Evolutionary conservation across 2,113 vertebrate genomes (phyloP).

Genomic region (Larimichthys polyactis): DNA sequence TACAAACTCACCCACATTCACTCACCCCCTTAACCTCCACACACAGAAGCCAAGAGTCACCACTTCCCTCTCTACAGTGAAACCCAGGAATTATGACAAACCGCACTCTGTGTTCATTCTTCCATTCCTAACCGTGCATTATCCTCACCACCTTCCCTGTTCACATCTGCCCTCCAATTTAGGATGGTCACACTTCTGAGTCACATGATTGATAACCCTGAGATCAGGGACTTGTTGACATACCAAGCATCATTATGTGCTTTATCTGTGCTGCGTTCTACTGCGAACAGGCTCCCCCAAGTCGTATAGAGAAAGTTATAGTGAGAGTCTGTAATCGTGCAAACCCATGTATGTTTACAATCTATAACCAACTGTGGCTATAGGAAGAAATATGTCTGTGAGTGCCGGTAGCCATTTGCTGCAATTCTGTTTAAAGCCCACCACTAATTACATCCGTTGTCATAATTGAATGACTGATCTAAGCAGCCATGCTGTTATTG

Average conservation of each 20-base stretch:
- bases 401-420: conserved; percentile 68
- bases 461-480: conserved; percentile 75
- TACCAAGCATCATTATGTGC: conserved; percentile 16
- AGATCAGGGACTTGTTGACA: conserved; percentile 50
- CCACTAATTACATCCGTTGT: conserved; percentile 75
- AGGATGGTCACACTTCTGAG: conserved; percentile 56
- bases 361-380: conserved; percentile 67
- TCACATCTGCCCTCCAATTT: conserved; percentile 72
- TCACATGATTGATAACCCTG: conserved; percentile 65
- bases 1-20: conserved; percentile 57
- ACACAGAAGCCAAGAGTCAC: conserved; percentile 77
- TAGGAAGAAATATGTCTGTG: conserved; percentile 63
- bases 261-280: conserved; percentile 36
- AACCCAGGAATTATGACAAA: conserved; percentile 73
- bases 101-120: conserved; percentile 67
- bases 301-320: conserved; percentile 55
- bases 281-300: conserved; percentile 50
- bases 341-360: conserved; percentile 72
- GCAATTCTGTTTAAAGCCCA: conserved; percentile 65
- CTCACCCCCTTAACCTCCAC: conserved; percentile 52
- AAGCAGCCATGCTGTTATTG: conserved; percentile 65
- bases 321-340: conserved; percentile 70
- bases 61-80: conserved; percentile 67
- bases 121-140: conserved; percentile 60
- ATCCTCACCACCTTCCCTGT: conserved; percentile 67